Evolutionary conservation across 2,797 vertebrate genomes (phyloP), one percentile per base, ranked within the genome.

Genomic region (Ara ararauna): DNA sequence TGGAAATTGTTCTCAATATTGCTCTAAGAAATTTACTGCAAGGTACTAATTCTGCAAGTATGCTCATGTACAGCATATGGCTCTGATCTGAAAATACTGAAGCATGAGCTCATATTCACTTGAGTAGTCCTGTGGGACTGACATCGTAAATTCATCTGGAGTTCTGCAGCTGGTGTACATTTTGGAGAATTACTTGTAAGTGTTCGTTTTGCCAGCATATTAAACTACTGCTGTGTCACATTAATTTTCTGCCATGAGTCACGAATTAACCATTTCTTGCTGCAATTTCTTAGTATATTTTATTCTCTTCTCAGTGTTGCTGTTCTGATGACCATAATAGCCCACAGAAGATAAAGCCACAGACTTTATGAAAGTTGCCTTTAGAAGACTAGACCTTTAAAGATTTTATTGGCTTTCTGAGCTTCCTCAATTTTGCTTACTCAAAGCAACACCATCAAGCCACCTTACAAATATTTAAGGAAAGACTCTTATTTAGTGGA

Each of bases 91-190:
- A 80, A 91, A 92, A 87, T 87, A 81, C 34, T 76, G 87, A 91
- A 64, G 83, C 80, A 44, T 84, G 85, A 94, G 67, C 36, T 90
- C 74, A 65, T 94, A 93, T 96, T 85, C 50, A 53, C 16, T 58
- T 79, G 88, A 93, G 72, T 90, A 80, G 40, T 80, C 93, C 86
- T 68, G 24, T 5, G 75, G 88, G 94, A 89, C 15, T 80, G 66
- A 47, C 74, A 76, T 95, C 90, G 88, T 86, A 82, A 95, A 91
- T 94, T 94, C 85, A 79, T 94, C 91, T 93, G 87, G 72, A 88
- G 30, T 87, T 93, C 74, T 94, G 88, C 89, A 96, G 70, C 83
- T 93, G 90, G 60, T 85, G 38, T 88, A 68, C 51, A 14, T 81
- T 89, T 91, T 76, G 20, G n/a, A 91, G 44, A 51, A 95, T 79